Evolutionary conservation across 2,888 invertebrate species (phyloP).

Genomic region (Spilosoma lubricipeda): DNA sequence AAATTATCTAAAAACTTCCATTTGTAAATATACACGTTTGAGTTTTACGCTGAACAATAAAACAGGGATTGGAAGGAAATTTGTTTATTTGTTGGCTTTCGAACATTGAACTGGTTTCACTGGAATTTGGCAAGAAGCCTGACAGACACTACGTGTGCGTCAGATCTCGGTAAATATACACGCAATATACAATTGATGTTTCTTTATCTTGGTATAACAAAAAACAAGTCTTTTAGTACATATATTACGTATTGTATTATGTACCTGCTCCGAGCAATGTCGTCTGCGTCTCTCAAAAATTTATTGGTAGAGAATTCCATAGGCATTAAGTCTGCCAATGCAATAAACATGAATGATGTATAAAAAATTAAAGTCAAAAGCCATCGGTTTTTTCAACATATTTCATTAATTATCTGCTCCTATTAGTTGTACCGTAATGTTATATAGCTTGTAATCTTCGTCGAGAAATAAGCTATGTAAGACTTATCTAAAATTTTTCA

Average conservation of each 20-base stretch:
- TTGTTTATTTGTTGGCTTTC: constrained; percentile 1
- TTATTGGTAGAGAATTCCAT: no score
- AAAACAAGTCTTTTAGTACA: background rate
- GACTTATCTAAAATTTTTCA: no score
- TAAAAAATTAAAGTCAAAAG: no score
- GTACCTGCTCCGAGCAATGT: no score
- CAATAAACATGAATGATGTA: no score
- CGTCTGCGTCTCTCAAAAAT: no score
- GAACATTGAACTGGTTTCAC: background rate
- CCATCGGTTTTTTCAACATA: no score
- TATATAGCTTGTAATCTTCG: no score
- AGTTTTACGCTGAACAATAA: constrained; percentile 4
- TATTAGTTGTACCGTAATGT: no score
- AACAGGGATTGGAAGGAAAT: background rate
- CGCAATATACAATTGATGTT: background rate
- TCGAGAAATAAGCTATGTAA: no score
- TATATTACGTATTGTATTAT: background rate
- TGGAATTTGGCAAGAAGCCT: constrained; percentile 8
- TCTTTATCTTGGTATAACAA: background rate
- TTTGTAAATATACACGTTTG: background rate
- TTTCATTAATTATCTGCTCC: no score
- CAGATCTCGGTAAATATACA: background rate
- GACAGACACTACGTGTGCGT: constrained; percentile 16
- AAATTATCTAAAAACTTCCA: constrained; percentile 14
- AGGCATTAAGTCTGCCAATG: no score